Evolutionary conservation across 2,113 vertebrate genomes (phyloP).

Genomic region (Sinocyclocheilus rhinocerous): DNA sequence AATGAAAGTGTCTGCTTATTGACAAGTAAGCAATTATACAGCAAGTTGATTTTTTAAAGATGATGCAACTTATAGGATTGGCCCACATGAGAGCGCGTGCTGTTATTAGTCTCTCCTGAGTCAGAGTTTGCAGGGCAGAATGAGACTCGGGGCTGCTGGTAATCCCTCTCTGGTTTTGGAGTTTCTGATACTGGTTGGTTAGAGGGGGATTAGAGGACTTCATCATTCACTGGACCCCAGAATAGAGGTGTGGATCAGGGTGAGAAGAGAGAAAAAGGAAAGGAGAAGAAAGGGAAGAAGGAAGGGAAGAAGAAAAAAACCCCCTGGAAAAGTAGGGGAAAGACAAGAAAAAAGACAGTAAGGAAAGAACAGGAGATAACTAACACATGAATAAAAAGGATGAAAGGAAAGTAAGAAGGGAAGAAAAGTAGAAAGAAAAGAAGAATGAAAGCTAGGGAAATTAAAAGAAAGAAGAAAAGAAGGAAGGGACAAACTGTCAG

Average conservation of each 20-base stretch:
- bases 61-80: background rate
- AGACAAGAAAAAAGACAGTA: background rate
- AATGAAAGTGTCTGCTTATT: background rate
- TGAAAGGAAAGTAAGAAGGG: background rate
- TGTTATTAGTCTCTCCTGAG: conserved; percentile 1
- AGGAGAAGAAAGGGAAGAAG: too few relatives aligned
- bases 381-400: background rate
- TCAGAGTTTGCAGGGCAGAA: conserved; percentile 32
- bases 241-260: background rate
- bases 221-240: conserved; percentile 38
- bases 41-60: background rate
- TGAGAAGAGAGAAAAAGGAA: background rate
- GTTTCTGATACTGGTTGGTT: conserved; percentile 41
- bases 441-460: too few relatives aligned
- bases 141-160: conserved; percentile 36
- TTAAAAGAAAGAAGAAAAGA: too few relatives aligned
- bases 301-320: background rate
- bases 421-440: background rate
- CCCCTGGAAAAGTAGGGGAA: background rate
- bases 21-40: conserved; percentile 1
- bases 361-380: background rate
- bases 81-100: background rate
- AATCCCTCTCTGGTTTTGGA: conserved; percentile 42
- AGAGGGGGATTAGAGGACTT: conserved; percentile 48
- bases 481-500: background rate